A percentile compares a stretch with the other conserved stretches of the same genome.
Conservation (phyloP, 2,113 vertebrate genomes). For the Abramis brama region DNA sequence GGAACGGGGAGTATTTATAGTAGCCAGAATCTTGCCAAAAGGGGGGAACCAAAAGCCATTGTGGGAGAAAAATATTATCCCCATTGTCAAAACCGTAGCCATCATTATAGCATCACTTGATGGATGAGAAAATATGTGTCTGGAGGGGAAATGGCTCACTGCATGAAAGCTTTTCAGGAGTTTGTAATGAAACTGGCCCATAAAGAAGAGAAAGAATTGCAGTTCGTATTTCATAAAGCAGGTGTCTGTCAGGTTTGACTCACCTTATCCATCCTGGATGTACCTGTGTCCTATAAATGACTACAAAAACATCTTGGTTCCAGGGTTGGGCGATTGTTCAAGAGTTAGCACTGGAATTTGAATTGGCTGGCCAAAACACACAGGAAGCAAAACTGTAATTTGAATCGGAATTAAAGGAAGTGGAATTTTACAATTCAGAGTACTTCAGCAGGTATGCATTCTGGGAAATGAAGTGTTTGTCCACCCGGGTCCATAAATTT, state of each 20-base stretch:
- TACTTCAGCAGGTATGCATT: neutral
- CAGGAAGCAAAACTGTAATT: neutral
- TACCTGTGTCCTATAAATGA: slow-evolving; percentile 6
- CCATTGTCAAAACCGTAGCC: slow-evolving; percentile 67
- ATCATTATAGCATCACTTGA: slow-evolving; percentile 76
- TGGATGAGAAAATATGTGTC: slow-evolving; percentile 64
- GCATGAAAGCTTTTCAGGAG: slow-evolving; percentile 59
- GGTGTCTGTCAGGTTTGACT: slow-evolving; percentile 7
- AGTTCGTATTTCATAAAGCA: slow-evolving; percentile 31
- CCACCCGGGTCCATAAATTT: neutral
- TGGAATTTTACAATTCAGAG: neutral
- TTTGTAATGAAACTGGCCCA: slow-evolving; percentile 42
- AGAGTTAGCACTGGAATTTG: neutral
- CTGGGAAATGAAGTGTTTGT: neutral
- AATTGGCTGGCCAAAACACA: neutral
- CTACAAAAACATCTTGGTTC: neutral
- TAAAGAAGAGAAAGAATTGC: slow-evolving; percentile 17
- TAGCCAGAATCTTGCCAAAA: slow-evolving; percentile 68
- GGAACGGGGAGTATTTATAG: slow-evolving; percentile 67
- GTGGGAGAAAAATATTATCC: slow-evolving; percentile 73
- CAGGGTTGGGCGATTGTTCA: neutral
- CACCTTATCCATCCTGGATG: neutral
- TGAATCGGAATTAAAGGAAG: neutral
- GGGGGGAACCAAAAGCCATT: slow-evolving; percentile 66
- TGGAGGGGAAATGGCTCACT: slow-evolving; percentile 47